Evolutionary conservation across 2,888 invertebrate genomes (phyloP).

Genomic region (Drosophila eohydei): DNA sequence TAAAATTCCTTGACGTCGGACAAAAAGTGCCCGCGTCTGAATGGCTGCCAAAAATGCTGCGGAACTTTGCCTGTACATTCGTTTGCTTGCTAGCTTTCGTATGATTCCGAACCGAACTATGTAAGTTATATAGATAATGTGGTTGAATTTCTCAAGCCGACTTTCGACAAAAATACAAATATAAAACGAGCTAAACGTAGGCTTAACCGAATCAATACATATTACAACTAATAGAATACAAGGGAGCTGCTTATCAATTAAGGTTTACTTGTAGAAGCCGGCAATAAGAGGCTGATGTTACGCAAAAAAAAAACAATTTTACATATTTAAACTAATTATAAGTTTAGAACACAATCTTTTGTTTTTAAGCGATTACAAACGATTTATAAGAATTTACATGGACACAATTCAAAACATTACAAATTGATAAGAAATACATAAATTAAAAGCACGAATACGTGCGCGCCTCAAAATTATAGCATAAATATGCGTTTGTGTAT

Average conservation of each 20-base stretch:
- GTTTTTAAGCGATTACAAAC: constrained; percentile 28
- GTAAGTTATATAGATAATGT: constrained; percentile 38
- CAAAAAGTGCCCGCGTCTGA: constrained; percentile 76
- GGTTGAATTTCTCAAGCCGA: constrained; percentile 30
- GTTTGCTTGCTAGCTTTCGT: constrained; percentile 42
- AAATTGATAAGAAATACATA: constrained; percentile 28
- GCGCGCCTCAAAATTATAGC: constrained; percentile 22
- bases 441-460: constrained; percentile 33
- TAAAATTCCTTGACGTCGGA: constrained; percentile 80
- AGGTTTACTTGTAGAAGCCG: constrained; percentile 46
- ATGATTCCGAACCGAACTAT: constrained; percentile 49
- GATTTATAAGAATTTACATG: constrained; percentile 58
- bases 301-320: constrained; percentile 36
- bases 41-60: constrained; percentile 83
- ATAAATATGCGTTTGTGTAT: constrained; percentile 47
- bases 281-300: constrained; percentile 52
- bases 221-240: constrained; percentile 71
- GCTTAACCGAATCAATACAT: constrained; percentile 38
- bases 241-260: constrained; percentile 62
- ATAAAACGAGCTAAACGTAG: constrained; percentile 34
- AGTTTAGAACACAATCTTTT: constrained; percentile 50
- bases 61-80: constrained; percentile 75
- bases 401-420: constrained; percentile 46
- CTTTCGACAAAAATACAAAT: constrained; percentile 51
- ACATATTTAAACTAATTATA: constrained; percentile 35